These are phyloP conservation scores for Phymastichus coffea DNA, from an alignment of 1,140 invertebrate genomes.

Conservation along the genomic window DNA sequence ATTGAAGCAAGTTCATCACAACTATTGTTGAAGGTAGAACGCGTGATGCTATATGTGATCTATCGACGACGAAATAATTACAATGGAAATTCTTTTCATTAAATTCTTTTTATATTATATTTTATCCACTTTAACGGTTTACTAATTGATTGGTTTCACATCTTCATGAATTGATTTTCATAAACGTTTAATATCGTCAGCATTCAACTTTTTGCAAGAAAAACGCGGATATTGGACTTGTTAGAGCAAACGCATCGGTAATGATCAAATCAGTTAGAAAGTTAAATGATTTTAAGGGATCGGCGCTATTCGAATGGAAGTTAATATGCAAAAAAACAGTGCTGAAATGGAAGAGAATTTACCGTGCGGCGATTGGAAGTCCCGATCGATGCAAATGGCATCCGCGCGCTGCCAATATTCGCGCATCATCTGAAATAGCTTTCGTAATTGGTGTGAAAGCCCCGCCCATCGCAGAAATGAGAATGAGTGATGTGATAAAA, in stretches of 20 bases:
- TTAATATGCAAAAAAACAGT: background rate
- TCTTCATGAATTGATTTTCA: no score
- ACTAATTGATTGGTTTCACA: no score
- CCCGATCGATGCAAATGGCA: conserved; percentile 1
- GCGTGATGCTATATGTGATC: no score
- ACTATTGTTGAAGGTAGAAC: background rate
- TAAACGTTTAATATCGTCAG: no score
- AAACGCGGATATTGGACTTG: background rate
- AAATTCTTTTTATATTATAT: background rate
- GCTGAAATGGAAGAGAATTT: background rate
- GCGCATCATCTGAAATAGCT: background rate
- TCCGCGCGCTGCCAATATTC: no score
- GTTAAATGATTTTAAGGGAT: background rate
- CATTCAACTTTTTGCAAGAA: background rate
- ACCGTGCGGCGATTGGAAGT: no score
- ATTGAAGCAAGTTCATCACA: conserved; percentile 1
- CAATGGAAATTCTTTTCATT: background rate
- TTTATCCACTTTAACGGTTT: background rate
- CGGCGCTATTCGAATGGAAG: background rate
- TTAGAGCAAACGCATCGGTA: background rate
- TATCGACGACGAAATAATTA: background rate
- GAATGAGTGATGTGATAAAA: background rate
- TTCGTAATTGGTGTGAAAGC: background rate
- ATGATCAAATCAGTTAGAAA: background rate
- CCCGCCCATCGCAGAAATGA: background rate